These are phyloP conservation scores for Piaya cayana DNA, from an alignment of 2,113 vertebrate species.

Conservation along the genomic window DNA sequence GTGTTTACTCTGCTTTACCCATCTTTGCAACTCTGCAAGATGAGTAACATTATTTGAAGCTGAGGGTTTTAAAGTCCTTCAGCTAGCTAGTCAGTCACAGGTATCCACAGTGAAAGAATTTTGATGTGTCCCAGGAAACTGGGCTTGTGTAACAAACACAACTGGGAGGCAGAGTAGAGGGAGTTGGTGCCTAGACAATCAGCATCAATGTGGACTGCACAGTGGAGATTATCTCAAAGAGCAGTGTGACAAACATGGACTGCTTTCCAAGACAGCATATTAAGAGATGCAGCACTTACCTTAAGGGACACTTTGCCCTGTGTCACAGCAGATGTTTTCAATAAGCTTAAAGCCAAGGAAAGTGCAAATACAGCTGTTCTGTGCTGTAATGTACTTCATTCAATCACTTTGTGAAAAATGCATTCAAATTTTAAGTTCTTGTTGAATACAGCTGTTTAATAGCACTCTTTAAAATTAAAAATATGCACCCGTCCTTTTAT, in stretches of 20 bases:
- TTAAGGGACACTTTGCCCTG: not conserved
- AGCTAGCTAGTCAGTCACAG: not conserved
- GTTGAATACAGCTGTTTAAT: not conserved
- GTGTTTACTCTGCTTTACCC: not conserved
- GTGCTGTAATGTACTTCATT: not conserved
- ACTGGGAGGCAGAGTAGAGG: not conserved
- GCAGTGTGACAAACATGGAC: not conserved
- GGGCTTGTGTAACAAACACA: not conserved
- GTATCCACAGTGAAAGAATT: not conserved
- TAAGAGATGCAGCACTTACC: not conserved
- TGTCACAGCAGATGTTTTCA: not conserved
- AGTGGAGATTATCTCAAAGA: not conserved
- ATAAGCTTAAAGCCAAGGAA: not conserved
- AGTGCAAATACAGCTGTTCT: not conserved
- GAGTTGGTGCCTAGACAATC: fast-evolving
- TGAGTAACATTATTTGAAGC: not conserved
- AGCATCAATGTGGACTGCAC: not conserved
- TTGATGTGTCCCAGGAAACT: not conserved
- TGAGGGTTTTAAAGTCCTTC: not conserved
- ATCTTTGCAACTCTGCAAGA: not conserved
- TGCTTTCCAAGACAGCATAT: not conserved
- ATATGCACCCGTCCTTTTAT: not conserved
- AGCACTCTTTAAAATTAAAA: not conserved
- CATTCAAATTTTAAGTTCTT: not conserved
- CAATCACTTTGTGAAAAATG: not conserved